These are phyloP conservation scores for Botia kubotai DNA, from an alignment of 2,797 vertebrate genomes.

Conservation along the genomic window DNA sequence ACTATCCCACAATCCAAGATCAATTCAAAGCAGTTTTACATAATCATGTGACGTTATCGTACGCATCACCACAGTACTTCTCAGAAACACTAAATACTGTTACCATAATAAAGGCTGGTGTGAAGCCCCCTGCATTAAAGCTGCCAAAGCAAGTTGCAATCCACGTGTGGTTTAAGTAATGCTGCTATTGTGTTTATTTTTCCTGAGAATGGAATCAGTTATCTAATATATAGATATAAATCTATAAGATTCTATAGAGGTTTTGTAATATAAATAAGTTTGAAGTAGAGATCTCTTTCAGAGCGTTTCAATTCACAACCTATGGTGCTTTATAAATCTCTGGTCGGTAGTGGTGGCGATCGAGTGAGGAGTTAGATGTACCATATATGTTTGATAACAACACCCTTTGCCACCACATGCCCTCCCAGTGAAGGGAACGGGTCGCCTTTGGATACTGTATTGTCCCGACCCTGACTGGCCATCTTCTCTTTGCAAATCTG, in stretches of 20 bases:
- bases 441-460: not conserved
- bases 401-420: conserved; percentile 27
- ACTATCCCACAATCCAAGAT: conserved; percentile 8
- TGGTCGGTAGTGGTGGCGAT: conserved; percentile 63
- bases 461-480: not conserved
- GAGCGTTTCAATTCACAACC: conserved; percentile 60
- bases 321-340: conserved; percentile 62
- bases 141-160: conserved; percentile 82
- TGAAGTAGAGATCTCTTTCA: conserved; percentile 66
- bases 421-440: not conserved
- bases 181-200: conserved; percentile 85
- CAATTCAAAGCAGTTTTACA: conserved; percentile 20
- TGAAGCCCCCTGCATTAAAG: conserved; percentile 69
- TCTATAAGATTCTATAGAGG: conserved; percentile 74
- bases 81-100: conserved; percentile 46
- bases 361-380: conserved; percentile 19
- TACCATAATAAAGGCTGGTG: conserved; percentile 41
- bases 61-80: conserved; percentile 42
- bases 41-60: not conserved
- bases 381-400: conserved; percentile 33
- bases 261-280: conserved; percentile 78
- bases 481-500: not conserved
- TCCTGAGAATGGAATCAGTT: conserved; percentile 76
- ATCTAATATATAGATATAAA: conserved; percentile 78
- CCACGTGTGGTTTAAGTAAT: conserved; percentile 80